These are phyloP conservation scores for Cyphomyrmex costatus DNA, from an alignment of 1,140 invertebrate genomes.

Conservation along the genomic window DNA sequence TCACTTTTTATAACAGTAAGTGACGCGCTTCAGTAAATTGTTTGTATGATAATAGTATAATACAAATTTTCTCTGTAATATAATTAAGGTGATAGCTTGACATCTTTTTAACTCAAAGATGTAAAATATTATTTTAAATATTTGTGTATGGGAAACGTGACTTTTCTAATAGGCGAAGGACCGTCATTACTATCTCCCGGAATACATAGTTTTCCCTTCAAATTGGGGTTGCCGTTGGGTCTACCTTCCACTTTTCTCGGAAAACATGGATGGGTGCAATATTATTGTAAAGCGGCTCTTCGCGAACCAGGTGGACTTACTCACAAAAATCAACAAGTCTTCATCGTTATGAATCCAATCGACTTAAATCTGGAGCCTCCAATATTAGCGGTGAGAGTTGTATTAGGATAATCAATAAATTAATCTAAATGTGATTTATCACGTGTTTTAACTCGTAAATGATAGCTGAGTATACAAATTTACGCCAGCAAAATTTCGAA, in stretches of 20 bases:
- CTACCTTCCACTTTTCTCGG: conserved; percentile 97
- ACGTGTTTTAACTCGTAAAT: no score
- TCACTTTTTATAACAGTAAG: not conserved
- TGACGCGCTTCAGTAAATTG: not conserved
- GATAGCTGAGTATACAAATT: no score
- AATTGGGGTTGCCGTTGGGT: conserved; percentile 95
- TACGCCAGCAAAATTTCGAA: no score
- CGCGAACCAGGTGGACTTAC: conserved; percentile 95
- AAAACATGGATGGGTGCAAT: conserved; percentile 98
- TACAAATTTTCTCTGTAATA: not conserved
- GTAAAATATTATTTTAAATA: not conserved
- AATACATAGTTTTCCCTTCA: conserved; percentile 98
- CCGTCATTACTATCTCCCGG: conserved; percentile 95
- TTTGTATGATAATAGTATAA: not conserved
- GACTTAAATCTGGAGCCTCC: conserved; percentile 97
- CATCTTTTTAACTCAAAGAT: not conserved
- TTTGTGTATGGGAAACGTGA: not conserved
- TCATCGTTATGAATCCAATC: conserved; percentile 98
- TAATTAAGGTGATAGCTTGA: conserved; percentile 16
- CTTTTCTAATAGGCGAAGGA: conserved; percentile 90
- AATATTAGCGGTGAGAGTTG: conserved; percentile 92
- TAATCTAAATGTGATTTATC: not conserved
- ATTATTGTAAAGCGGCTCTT: conserved; percentile 96
- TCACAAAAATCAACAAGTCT: conserved; percentile 98
- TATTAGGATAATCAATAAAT: not conserved